Evolutionary conservation across 64 coral and sea anemone genomes (phyloP).

Genomic region (Dendronephthya gigantea): DNA sequence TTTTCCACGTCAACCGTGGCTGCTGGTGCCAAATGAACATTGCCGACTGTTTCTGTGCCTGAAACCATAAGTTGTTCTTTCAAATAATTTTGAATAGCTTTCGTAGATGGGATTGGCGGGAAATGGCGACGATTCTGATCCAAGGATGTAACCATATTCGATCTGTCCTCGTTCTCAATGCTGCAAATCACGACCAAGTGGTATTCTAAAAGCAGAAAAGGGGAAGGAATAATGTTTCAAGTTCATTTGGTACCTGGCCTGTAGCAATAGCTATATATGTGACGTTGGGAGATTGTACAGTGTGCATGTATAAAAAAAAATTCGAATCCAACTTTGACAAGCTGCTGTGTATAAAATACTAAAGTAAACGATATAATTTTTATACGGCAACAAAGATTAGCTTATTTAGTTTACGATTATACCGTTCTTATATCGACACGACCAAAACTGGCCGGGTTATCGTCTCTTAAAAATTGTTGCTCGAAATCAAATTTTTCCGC

Average conservation of each 20-base stretch:
- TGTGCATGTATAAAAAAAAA: too few species aligned
- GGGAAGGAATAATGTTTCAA: background rate
- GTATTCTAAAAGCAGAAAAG: slow-evolving; percentile 42
- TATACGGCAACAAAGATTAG: too few species aligned
- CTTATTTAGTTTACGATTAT: too few species aligned
- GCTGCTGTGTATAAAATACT: too few species aligned
- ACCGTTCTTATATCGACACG: too few species aligned
- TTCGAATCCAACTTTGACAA: too few species aligned
- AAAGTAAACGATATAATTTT: too few species aligned
- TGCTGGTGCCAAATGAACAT: slow-evolving; percentile 25
- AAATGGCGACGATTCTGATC: slow-evolving; percentile 56
- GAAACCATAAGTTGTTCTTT: background rate
- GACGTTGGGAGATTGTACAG: too few species aligned
- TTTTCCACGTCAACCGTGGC: slow-evolving; percentile 24
- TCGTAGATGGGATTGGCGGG: slow-evolving; percentile 32
- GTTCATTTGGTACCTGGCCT: background rate
- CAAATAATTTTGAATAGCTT: slow-evolving; percentile 17
- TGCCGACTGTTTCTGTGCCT: background rate
- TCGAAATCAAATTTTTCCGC: too few species aligned
- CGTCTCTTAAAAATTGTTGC: too few species aligned
- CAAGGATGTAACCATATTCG: slow-evolving; percentile 64
- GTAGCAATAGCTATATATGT: too few species aligned
- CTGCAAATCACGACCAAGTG: slow-evolving; percentile 68
- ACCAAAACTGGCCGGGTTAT: too few species aligned
- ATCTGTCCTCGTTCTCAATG: slow-evolving; percentile 64